Evolutionary conservation across 1,140 invertebrate genomes (phyloP), one percentile per base, ranked within the genome.

Genomic region (Caenorhabditis briggsae): DNA sequence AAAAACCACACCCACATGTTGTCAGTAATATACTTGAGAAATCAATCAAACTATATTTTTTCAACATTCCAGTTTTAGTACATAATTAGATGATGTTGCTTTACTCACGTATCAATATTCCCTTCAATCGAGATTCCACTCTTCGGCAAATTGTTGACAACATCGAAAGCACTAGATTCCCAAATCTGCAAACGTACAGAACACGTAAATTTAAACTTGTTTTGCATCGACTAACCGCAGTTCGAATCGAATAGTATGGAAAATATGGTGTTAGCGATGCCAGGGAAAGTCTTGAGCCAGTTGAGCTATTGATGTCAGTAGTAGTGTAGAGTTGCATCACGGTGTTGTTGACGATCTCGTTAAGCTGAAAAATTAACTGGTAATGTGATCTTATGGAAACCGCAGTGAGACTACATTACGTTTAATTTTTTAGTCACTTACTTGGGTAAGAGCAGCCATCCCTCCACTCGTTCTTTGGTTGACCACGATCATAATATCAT

Each of bases 401-500:
- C 33, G 33, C 33, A 33, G 3, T 33, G 33, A 33, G 33, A 53
- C 16, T 58, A 18, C n/a, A 58, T 58, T n/a, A 58, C n/a, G n/a
- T 58, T 53, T 1, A 53, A 53, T 58, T 18, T n/a, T n/a, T 58
- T n/a, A 58, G n/a, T 58, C 59, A 70, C 64, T 46, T 2, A 70
- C 64, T 2, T 5, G 0, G 3, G 0, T 46, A 16, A 70, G 18
- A 18, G 33, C 64, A n/a, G 2, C 1, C 5, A n/a, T 8, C 43
- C 64, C 64, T 43, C 41, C 33, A 46, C 5, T 70, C 0, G 64
- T 70, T 70, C 14, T 70, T 16, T 70, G 64, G 18, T 70, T 70
- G 8, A 70, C 20, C 64, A 70, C 14, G 2, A 70, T 18, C 9
- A 70, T 18, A 46, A 46, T 46, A 18, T 70, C 64, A 18, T 70